Evolutionary conservation across 2,113 vertebrate species (phyloP).

Genomic region (Hypanus sabinus): DNA sequence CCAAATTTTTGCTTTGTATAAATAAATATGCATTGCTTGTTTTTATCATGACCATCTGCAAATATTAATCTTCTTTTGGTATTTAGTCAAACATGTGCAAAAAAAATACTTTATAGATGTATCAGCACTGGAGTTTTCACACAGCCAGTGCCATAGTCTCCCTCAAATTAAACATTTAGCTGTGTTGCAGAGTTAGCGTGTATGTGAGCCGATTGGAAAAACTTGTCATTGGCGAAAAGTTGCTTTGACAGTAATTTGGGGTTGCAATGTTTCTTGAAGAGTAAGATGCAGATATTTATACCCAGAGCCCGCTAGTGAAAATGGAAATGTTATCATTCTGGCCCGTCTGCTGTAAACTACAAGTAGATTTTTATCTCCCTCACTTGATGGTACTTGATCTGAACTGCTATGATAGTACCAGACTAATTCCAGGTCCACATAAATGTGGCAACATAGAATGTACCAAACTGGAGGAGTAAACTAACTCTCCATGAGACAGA

Average conservation of each 20-base stretch:
- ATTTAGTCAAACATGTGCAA: background rate
- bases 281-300: background rate
- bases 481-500: too few species aligned
- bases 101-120: background rate
- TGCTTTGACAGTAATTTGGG: background rate
- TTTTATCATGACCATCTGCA: background rate
- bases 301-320: background rate
- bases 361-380: background rate
- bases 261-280: background rate
- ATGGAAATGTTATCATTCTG: background rate
- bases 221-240: background rate
- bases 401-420: too few species aligned
- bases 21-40: background rate
- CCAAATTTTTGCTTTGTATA: background rate
- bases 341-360: background rate
- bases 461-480: too few species aligned
- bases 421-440: too few species aligned
- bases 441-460: too few species aligned
- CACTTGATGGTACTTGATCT: too few species aligned
- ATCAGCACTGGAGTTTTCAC: background rate
- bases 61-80: background rate
- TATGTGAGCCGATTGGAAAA: background rate
- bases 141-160: too few species aligned
- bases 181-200: background rate
- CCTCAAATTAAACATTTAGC: background rate